Conservation (phyloP, 1,140 invertebrate species). For the Conus betulinus region DNA sequence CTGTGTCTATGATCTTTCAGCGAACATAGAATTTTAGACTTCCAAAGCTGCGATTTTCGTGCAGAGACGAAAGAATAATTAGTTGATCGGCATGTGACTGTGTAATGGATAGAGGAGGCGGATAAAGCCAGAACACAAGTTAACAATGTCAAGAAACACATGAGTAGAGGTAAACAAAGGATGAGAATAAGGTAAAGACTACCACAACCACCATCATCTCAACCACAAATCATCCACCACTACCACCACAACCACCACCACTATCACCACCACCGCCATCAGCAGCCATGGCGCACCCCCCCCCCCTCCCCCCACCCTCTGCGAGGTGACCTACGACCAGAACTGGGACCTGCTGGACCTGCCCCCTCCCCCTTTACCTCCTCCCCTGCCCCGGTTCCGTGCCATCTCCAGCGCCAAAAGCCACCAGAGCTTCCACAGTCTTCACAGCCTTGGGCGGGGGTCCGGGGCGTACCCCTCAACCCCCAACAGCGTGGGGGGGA, state of each 20-base stretch:
- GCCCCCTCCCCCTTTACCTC: neutral
- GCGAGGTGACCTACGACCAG: constrained; percentile 14
- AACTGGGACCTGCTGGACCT: neutral
- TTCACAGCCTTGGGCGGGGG: neutral
- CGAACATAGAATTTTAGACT: too few species aligned
- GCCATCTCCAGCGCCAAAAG: constrained; percentile 15
- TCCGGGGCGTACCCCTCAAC: neutral
- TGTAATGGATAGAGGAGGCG: too few species aligned
- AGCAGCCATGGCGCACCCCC: neutral
- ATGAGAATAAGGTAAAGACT: too few species aligned
- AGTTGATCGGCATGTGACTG: too few species aligned
- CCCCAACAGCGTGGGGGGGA: too few species aligned
- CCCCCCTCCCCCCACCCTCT: constrained; percentile 4
- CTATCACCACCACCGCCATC: neutral
- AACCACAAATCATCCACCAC: neutral
- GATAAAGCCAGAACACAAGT: too few species aligned
- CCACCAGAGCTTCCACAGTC: constrained; percentile 1
- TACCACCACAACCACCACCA: neutral
- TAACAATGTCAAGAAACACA: too few species aligned
- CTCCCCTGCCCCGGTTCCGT: neutral
- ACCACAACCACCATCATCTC: too few species aligned
- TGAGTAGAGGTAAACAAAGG: too few species aligned
- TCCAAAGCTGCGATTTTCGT: too few species aligned
- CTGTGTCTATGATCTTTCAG: too few species aligned
- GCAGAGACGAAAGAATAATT: too few species aligned